These are phyloP conservation scores for Suncus etruscus DNA, from an alignment of 2,113 vertebrate species.

Conservation along the genomic window DNA sequence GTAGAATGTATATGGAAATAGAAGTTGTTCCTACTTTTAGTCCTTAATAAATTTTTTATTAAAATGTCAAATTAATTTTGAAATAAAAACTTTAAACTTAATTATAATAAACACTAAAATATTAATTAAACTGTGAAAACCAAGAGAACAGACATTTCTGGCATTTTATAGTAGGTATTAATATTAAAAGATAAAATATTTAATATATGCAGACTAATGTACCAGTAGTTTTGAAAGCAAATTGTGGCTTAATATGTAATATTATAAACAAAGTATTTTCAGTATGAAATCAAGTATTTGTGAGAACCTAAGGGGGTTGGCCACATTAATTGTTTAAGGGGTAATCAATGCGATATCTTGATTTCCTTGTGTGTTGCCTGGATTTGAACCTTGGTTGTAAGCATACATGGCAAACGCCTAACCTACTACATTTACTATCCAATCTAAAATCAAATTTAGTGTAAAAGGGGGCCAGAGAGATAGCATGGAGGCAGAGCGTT, in stretches of 20 bases:
- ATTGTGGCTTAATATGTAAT: background rate
- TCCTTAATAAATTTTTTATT: conserved; percentile 62
- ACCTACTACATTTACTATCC: too few species aligned
- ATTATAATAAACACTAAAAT: conserved; percentile 24
- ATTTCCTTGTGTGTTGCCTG: too few species aligned
- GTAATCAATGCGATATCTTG: too few species aligned
- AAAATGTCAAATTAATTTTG: conserved; percentile 31
- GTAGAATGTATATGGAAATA: background rate
- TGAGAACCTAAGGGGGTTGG: too few species aligned
- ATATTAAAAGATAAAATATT: conserved; percentile 40
- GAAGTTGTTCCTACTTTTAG: conserved; percentile 22
- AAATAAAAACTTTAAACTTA: conserved; percentile 53
- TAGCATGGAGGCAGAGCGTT: too few species aligned
- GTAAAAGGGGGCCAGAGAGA: too few species aligned
- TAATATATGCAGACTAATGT: background rate
- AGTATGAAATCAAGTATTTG: conserved; percentile 34
- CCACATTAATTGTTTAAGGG: too few species aligned
- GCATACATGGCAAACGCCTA: too few species aligned
- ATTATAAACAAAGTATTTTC: conserved; percentile 15
- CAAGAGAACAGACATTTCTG: background rate
- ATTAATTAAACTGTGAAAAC: conserved; percentile 42
- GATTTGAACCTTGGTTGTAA: too few species aligned
- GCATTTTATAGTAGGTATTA: conserved; percentile 19
- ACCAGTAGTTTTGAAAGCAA: background rate
- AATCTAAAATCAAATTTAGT: too few species aligned